These are phyloP conservation scores for Siniperca knerii DNA, from an alignment of 2,113 vertebrate genomes.

Conservation along the genomic window DNA sequence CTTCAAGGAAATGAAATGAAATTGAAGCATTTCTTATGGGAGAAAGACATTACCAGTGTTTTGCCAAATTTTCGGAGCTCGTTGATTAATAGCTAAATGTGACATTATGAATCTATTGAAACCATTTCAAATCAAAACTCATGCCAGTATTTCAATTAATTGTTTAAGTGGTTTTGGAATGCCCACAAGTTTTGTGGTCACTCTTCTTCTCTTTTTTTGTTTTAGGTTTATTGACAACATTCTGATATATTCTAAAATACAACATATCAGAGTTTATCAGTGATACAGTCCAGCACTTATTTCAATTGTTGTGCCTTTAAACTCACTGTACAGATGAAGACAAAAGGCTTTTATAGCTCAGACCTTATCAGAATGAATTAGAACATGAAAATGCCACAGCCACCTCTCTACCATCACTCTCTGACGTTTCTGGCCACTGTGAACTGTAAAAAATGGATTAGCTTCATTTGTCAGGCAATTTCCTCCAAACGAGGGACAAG, in stretches of 20 bases:
- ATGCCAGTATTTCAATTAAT: not conserved
- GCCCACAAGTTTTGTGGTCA: not conserved
- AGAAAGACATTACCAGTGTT: not conserved
- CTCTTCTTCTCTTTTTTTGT: not conserved
- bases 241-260: not conserved
- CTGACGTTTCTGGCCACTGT: slow-evolving; percentile 39
- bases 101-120: not conserved
- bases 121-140: not conserved
- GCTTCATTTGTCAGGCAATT: slow-evolving; percentile 73
- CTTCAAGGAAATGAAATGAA: slow-evolving; percentile 6
- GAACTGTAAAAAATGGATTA: slow-evolving; percentile 70
- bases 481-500: slow-evolving; percentile 52
- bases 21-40: not conserved
- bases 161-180: not conserved
- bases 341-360: slow-evolving; percentile 45
- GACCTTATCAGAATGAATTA: slow-evolving; percentile 35
- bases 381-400: slow-evolving; percentile 35
- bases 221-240: not conserved
- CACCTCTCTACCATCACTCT: slow-evolving; percentile 10
- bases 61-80: not conserved
- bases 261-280: slow-evolving; percentile 3
- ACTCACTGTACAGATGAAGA: slow-evolving; percentile 3
- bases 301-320: slow-evolving; percentile 13
- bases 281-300: not conserved
- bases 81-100: not conserved